phyloP scores from a whole-genome alignment of 1,140 invertebrate species.

The Notospermus geniculatus region DNA sequence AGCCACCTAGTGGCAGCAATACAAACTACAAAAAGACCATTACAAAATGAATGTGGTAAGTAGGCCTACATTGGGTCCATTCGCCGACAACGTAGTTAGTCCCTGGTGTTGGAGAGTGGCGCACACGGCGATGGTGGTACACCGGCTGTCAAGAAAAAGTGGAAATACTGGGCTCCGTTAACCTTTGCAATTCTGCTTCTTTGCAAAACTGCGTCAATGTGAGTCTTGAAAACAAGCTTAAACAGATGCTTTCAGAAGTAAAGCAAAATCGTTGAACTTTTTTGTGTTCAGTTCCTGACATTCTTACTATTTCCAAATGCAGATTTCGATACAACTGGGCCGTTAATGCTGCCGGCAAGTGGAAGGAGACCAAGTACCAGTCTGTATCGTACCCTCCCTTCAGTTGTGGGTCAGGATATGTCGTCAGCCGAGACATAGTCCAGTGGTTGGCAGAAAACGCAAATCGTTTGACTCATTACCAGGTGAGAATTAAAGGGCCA shows the following conservation, averaged over 20 bases:
- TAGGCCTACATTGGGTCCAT: too few relatives aligned
- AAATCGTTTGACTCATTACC: slow-evolving; percentile 24
- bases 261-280: background rate
- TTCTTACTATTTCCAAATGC: background rate
- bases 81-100: too few relatives aligned
- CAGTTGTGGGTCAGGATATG: slow-evolving; percentile 45
- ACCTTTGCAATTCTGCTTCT: too few relatives aligned
- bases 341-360: slow-evolving; percentile 40
- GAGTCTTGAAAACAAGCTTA: too few relatives aligned
- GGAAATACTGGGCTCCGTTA: too few relatives aligned
- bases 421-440: slow-evolving; percentile 35
- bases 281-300: background rate
- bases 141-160: too few relatives aligned
- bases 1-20: too few relatives aligned
- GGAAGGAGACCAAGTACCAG: slow-evolving; percentile 35
- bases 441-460: slow-evolving; percentile 32
- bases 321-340: slow-evolving; percentile 41
- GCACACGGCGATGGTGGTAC: too few relatives aligned
- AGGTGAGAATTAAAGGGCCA: slow-evolving; percentile 20
- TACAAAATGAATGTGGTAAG: too few relatives aligned
- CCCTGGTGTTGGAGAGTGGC: too few relatives aligned
- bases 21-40: too few relatives aligned
- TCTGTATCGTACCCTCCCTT: slow-evolving; percentile 38
- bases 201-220: too few relatives aligned
- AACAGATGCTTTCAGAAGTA: background rate